Conservation (phyloP, 2,797 vertebrate genomes). For the Chanos chanos region DNA sequence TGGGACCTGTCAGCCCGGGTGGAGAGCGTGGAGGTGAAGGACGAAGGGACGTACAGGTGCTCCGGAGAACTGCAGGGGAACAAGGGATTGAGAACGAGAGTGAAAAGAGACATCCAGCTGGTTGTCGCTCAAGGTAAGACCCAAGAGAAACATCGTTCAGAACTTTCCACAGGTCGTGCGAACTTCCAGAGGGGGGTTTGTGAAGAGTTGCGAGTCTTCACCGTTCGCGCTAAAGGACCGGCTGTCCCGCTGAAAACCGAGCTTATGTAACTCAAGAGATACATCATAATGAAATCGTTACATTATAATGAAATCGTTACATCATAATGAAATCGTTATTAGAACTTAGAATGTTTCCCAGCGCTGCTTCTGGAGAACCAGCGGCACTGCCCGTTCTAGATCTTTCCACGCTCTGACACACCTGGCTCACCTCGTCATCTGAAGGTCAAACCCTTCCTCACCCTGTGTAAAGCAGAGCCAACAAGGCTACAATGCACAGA, state of each 20-base stretch:
- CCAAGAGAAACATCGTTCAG: background rate
- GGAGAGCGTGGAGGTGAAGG: conserved; percentile 47
- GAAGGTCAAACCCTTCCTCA: no score
- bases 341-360: no score
- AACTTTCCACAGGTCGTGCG: background rate
- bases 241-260: no score
- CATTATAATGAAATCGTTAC: background rate
- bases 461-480: no score
- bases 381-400: no score
- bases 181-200: background rate
- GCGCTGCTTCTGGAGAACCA: no score
- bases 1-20: conserved; percentile 51
- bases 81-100: background rate
- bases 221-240: background rate
- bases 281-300: background rate
- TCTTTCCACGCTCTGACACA: no score
- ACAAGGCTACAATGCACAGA: no score
- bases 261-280: background rate
- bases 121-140: conserved; percentile 63
- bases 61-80: conserved; percentile 31
- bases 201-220: background rate
- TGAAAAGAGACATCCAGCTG: conserved; percentile 58
- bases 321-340: background rate
- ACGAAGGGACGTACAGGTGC: conserved; percentile 65
- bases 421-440: no score